Conservation (phyloP, 2,797 vertebrate species). For the Selene dorsalis region DNA sequence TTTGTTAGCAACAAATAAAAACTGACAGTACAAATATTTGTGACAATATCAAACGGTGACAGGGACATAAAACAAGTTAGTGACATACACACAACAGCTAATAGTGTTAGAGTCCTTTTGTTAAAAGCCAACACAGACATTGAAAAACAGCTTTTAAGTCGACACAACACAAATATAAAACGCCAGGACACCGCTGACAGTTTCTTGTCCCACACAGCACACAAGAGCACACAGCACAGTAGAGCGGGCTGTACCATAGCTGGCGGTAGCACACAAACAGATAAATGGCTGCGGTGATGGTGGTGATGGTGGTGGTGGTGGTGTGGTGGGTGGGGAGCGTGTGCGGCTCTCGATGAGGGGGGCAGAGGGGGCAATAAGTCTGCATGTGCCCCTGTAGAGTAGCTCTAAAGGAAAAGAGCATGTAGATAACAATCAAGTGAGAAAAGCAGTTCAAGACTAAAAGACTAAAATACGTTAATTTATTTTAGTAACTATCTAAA, state of each 20-base stretch:
- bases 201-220: slow-evolving; percentile 18
- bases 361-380: slow-evolving; percentile 86
- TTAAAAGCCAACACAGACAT: not conserved
- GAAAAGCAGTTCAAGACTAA: slow-evolving; percentile 25
- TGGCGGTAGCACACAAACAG: slow-evolving; percentile 77
- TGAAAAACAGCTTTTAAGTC: not conserved
- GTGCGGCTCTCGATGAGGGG: slow-evolving; percentile 75
- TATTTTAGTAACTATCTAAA: not conserved
- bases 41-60: slow-evolving; percentile 31
- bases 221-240: slow-evolving; percentile 39
- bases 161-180: slow-evolving; percentile 14
- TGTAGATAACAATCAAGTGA: slow-evolving; percentile 13
- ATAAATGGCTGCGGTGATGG: slow-evolving; percentile 80
- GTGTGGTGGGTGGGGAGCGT: slow-evolving; percentile 68
- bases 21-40: slow-evolving; percentile 5
- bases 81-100: not conserved
- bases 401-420: slow-evolving; percentile 74
- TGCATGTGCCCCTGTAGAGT: slow-evolving; percentile 77
- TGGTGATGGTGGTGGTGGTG: slow-evolving; percentile 77
- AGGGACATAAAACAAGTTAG: slow-evolving; percentile 20
- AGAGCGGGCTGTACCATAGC: slow-evolving; percentile 69
- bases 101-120: not conserved
- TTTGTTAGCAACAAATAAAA: slow-evolving; percentile 31
- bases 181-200: slow-evolving; percentile 6
- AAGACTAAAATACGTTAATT: not conserved